Evolutionary conservation across 1,140 invertebrate genomes (phyloP).

Genomic region (Megalopta genalis): DNA sequence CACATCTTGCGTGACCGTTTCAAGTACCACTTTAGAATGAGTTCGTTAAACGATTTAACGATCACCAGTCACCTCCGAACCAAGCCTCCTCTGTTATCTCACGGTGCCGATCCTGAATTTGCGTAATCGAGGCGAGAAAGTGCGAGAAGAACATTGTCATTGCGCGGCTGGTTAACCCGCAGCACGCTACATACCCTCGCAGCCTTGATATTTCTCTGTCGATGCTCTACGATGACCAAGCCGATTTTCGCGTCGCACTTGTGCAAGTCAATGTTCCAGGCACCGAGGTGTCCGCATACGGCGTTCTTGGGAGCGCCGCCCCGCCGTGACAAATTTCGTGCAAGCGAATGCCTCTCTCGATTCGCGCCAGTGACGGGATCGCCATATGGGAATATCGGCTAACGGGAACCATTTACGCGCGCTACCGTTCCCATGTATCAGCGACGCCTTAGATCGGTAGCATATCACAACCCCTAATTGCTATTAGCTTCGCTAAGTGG

Average conservation of each 20-base stretch:
- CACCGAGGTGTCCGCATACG: neutral
- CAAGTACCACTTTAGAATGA: constrained; percentile 28
- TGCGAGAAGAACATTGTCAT: constrained; percentile 54
- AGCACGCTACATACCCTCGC: constrained; percentile 25
- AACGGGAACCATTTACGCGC: neutral
- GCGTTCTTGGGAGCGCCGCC: constrained; percentile 22
- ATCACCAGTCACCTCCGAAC: constrained; percentile 24
- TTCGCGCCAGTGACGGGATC: neutral
- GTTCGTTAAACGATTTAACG: constrained; percentile 33
- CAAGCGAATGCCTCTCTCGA: constrained; percentile 4
- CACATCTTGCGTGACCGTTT: neutral
- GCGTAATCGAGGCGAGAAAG: constrained; percentile 52
- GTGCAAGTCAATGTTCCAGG: neutral
- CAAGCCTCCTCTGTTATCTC: constrained; percentile 42
- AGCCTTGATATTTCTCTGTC: constrained; percentile 58
- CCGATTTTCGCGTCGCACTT: constrained; percentile 50
- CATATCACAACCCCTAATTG: too few species aligned
- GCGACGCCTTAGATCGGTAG: too few species aligned
- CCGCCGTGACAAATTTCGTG: constrained; percentile 41
- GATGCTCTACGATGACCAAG: constrained; percentile 52
- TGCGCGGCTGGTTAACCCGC: constrained; percentile 26
- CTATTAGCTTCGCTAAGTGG: too few species aligned
- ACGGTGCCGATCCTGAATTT: constrained; percentile 47
- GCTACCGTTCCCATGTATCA: too few species aligned
- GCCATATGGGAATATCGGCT: neutral